Conservation (phyloP, 1,140 invertebrate species). For the Drosophila truncata region DNA sequence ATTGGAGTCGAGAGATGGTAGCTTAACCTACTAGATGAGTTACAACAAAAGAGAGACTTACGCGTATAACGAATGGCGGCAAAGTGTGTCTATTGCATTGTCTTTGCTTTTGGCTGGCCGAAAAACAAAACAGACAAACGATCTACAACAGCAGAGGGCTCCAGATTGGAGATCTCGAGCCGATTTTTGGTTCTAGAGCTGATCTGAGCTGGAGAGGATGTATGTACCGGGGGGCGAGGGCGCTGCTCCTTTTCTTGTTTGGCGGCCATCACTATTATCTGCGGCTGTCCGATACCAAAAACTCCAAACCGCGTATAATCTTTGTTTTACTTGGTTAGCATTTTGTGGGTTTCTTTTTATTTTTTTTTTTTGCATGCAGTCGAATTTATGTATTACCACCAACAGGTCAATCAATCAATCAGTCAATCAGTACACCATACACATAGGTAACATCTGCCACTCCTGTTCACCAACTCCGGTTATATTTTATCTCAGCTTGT, state of each 20-base stretch:
- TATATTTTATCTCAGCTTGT: conserved; percentile 51
- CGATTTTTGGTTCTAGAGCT: conserved; percentile 38
- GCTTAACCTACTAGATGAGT: conserved; percentile 67
- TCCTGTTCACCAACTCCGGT: conserved; percentile 48
- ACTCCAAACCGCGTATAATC: conserved; percentile 47
- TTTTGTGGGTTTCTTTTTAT: conserved; percentile 15
- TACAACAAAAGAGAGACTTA: conserved; percentile 78
- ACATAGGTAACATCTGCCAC: conserved; percentile 42
- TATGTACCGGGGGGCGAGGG: conserved; percentile 44
- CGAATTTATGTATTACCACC: conserved; percentile 64
- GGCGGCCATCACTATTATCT: conserved; percentile 43
- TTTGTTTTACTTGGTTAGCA: conserved; percentile 53
- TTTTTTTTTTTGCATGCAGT: conserved; percentile 58
- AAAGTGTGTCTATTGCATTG: conserved; percentile 79
- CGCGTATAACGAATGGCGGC: conserved; percentile 81
- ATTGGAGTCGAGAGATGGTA: conserved; percentile 23
- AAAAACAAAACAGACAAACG: conserved; percentile 70
- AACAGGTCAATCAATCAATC: conserved; percentile 55
- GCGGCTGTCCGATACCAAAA: conserved; percentile 73
- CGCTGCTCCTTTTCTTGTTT: conserved; percentile 32
- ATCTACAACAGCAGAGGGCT: conserved; percentile 62
- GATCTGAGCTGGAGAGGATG: conserved; percentile 56
- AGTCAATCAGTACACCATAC: conserved; percentile 76
- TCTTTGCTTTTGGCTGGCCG: conserved; percentile 51
- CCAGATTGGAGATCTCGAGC: conserved; percentile 47